Evolutionary conservation across 1,140 invertebrate genomes (phyloP), one percentile per base, ranked within the genome.

Genomic region (Glossosoma conforme): DNA sequence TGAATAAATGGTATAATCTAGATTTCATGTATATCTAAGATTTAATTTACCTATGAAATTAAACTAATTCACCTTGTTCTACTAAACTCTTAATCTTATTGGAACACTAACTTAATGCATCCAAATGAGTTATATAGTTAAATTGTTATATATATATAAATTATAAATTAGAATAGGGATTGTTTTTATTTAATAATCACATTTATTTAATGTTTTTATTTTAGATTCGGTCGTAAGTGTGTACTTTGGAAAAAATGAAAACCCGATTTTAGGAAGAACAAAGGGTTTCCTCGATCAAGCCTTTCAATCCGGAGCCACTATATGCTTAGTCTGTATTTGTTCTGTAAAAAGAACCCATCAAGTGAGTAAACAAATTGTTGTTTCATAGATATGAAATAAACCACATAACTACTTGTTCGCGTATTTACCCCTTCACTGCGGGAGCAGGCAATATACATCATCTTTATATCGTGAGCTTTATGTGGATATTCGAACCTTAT

Each of bases 301-400:
- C 0, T 79, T 91, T 54, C 81, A 85, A 62, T 83, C 85, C 32
- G 86, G 88, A 3, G 79, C 87, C 21, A 83, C 84, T 2, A 86
- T 89, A 25, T 97, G 93, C 66, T 76, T 97, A 2, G 89, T 97
- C 62, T 97, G 93, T 61, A 95, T 97, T 67, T 89, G 85, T 37
- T 84, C 86, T 55, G 82, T 97, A 0, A 92, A 89, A 65, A 81
- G 87, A 60, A 76, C 71, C 44, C 87, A 96, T 62, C 66, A 85
- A 15, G 88, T 92, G 45, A 50, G 44, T 38, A 14, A n/a, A n/a
- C n/a, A n/a, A 38, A 22, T 2, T 48, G 9, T n/a, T n/a, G n/a
- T n/a, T n/a, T 30, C n/a, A n/a, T n/a, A n/a, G n/a, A n/a, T n/a
- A n/a, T n/a, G n/a, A n/a, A n/a, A n/a, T n/a, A n/a, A n/a, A n/a